Evolutionary conservation across 2,113 vertebrate species (phyloP), one percentile per base, ranked within the genome.

Genomic region (Rhinopomastus cyanomelas): DNA sequence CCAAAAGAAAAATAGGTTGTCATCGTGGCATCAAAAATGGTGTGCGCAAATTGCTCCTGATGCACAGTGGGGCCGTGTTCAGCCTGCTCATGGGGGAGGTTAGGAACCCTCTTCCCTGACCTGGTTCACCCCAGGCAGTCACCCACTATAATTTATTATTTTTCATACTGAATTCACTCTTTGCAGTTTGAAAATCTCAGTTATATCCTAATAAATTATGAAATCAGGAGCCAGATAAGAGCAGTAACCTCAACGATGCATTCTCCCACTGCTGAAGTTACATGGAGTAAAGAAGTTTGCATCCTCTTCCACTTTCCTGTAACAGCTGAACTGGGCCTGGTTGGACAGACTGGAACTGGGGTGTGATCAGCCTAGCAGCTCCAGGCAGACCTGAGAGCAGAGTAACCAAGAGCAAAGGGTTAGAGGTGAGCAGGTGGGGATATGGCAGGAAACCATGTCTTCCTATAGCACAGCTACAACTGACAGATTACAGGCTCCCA

Each of bases 1-100:
- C 73, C 72, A 81, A 72, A 65, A 88, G 61, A 65, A 95, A 96
- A 94, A 91, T 67, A 87, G 82, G 61, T 92, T 74, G 5, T 64
- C 80, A 44, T 74, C 62, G 76, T 88, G 87, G 53, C 46, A 83
- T 48, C 65, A 74, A 36, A 89, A 83, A 23, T 56, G 56, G 36
- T 2, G 1, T 85, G 76, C 77, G 64, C 53, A 92, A 87, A 81
- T 83, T 86, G 49, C 85, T 89, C 57, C 76, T 46, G 48, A 59
- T 92, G 76, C 81, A 77, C 19, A 11, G 56, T 37, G 68, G 29
- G 85, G 17, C 65, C 72, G 79, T 60, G 30, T 39, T 89, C 82
- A 85, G 56, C 61, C 51, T 65, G 22, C 53, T 78, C 56, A 49
- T 85, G 82, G 57, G 49, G 68, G 53, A 88, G 25, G 34, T 77